Base-by-base conservation (phyloP, 2,113 vertebrate species). In the Paramormyrops kingsleyae region DNA sequence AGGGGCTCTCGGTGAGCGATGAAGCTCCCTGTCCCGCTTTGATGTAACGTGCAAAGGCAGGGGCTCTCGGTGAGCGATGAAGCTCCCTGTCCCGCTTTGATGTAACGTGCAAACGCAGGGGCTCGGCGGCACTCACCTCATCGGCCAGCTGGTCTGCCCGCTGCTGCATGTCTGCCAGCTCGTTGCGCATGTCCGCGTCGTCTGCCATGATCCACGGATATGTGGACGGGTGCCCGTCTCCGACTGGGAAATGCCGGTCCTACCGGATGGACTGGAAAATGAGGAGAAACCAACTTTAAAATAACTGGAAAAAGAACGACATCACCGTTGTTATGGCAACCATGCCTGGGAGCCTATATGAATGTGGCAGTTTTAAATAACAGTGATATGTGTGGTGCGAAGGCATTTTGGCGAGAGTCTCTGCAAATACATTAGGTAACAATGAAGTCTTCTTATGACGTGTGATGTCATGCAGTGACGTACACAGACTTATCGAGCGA, bases 151-250 rank as follows among this genome's bases (percentile, higher is more conserved):
- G 97, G 95, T 99, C 99, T 0, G 98, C 99, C 84, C 97, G 96
- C 89, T 97, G 95, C 95, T 99, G 99, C 97, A 99, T 97, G 95
- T 99, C 98, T 24, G 98, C 95, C 95, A 99, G 94, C 94, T 99
- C 98, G 94, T 99, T 99, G 95, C 99, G 98, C 99, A 99, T 99
- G 92, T 99, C 98, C 0, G 97, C 95, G 13, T 99, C 98, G 89
- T 99, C 97, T 0, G 98, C 98, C 99, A 99, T 99, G 92, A 94
- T 93, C 91, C 91, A 56, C 74, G 88, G 88, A 87, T 91, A 92
- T 92, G 94, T 91, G 92, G 91, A 89, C 92, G 90, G 94, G 92
- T 24, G 74, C 95, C 93, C 92, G 92, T 88, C 91, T 93, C 93
- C 94, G 92, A 91, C 89, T 49, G 12, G 91, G 92, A 93, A 92